Percentiles rank a stretch among this genome's conserved stretches.
Conservation (phyloP, 2,888 invertebrate species). For the Electrophaes corylata region DNA sequence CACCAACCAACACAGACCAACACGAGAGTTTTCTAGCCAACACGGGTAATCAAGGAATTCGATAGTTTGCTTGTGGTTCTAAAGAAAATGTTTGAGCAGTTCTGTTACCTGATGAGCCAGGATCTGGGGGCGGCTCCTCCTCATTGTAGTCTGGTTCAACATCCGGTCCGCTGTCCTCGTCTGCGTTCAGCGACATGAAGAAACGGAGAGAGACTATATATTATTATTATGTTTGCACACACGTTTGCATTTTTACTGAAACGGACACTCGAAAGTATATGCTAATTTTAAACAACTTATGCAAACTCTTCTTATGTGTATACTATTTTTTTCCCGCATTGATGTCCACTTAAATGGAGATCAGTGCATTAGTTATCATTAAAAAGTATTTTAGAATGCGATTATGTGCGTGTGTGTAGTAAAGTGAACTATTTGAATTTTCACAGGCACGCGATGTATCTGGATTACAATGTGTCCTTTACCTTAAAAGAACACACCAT, state of each 20-base stretch:
- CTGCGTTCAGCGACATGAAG: constrained; percentile 91
- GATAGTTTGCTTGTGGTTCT: neutral
- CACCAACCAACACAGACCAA: too few species aligned
- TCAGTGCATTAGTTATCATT: too few species aligned
- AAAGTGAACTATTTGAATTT: too few species aligned
- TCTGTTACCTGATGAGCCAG: constrained; percentile 69
- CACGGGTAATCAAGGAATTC: too few species aligned
- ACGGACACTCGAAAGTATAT: neutral
- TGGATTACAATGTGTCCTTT: too few species aligned
- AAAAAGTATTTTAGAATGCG: neutral
- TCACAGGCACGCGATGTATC: too few species aligned
- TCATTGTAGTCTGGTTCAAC: constrained; percentile 78
- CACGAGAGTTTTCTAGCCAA: too few species aligned
- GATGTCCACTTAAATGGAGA: too few species aligned
- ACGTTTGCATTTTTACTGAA: constrained; percentile 55
- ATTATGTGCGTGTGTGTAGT: too few species aligned
- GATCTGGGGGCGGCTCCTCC: constrained; percentile 74
- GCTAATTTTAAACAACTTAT: neutral
- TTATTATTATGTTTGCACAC: constrained; percentile 83
- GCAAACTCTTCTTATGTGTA: neutral
- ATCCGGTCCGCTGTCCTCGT: constrained; percentile 84
- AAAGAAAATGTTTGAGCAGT: neutral
- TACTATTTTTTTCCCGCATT: too few species aligned
- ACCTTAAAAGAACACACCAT: too few species aligned
- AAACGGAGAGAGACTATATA: constrained; percentile 84